Conservation (phyloP, 2,888 invertebrate species). For the Tinea trinotella region DNA sequence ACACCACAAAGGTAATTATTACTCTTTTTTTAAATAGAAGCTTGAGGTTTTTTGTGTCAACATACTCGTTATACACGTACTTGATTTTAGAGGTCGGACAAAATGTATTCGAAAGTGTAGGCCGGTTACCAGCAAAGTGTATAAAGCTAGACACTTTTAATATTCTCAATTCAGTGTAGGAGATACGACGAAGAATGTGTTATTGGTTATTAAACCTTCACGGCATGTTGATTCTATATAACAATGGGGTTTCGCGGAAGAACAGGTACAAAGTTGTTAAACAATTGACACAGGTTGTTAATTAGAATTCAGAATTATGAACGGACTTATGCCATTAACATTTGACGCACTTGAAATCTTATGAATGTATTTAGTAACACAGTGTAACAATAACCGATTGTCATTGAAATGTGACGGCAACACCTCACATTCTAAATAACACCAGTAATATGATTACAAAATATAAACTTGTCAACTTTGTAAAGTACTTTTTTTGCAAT, state of each 20-base stretch:
- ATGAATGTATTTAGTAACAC: neutral
- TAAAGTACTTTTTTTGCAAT: no score
- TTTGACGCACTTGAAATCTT: constrained; percentile 4
- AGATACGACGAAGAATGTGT: constrained; percentile 23
- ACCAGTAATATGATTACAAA: neutral
- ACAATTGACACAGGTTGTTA: constrained; percentile 43
- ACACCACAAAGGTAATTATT: constrained; percentile 82
- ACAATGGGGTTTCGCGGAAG: constrained; percentile 36
- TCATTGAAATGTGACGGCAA: constrained; percentile 31
- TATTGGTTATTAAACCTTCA: constrained; percentile 45
- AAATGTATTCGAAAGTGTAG: constrained; percentile 54
- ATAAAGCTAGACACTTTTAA: constrained; percentile 33
- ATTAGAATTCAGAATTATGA: constrained; percentile 49
- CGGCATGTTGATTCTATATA: constrained; percentile 33
- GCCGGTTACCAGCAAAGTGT: constrained; percentile 32
- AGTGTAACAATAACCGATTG: constrained; percentile 32
- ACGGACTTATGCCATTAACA: constrained; percentile 35
- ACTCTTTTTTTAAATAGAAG: constrained; percentile 1
- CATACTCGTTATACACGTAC: constrained; percentile 47
- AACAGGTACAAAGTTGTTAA: constrained; percentile 30
- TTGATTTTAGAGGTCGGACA: constrained; percentile 56
- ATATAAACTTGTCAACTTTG: neutral
- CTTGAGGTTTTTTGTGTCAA: constrained; percentile 31
- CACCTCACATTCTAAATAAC: neutral
- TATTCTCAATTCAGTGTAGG: constrained; percentile 31